phyloP scores from a whole-genome alignment of 2,113 vertebrate species.

The Odontophorus gujanensis region DNA sequence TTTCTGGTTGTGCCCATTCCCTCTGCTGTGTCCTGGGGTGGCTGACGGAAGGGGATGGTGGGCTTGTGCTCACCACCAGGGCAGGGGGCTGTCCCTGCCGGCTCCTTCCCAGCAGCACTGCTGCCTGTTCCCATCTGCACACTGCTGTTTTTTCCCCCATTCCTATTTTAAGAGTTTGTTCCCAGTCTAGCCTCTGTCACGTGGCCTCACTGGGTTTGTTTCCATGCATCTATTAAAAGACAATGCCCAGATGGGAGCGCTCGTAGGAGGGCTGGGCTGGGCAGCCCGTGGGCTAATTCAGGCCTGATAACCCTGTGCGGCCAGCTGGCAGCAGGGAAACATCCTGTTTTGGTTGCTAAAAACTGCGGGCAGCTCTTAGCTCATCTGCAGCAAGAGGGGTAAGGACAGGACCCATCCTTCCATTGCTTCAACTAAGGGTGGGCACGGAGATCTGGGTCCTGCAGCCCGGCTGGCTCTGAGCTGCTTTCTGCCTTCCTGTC shows the following conservation, averaged over 20 bases:
- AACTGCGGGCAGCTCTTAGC: constrained; percentile 14
- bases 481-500: background rate
- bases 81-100: background rate
- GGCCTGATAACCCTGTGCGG: constrained; percentile 19
- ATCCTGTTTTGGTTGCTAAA: constrained; percentile 71
- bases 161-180: constrained; percentile 70
- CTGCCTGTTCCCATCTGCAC: background rate
- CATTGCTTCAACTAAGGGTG: background rate
- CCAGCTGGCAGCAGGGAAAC: constrained; percentile 29
- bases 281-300: constrained; percentile 25
- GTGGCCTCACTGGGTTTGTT: constrained; percentile 60
- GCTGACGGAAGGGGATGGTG: accelerated
- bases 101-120: accelerated
- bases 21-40: background rate
- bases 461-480: background rate
- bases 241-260: constrained; percentile 67
- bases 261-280: constrained; percentile 61
- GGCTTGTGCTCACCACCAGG: accelerated
- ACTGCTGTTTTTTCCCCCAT: background rate
- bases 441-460: background rate
- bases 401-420: background rate
- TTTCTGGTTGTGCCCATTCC: background rate
- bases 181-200: constrained; percentile 33
- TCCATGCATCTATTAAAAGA: constrained; percentile 80
- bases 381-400: constrained; percentile 25